Base-by-base conservation (phyloP, 2,888 invertebrate species). In the Amblyteles armatorius region DNA sequence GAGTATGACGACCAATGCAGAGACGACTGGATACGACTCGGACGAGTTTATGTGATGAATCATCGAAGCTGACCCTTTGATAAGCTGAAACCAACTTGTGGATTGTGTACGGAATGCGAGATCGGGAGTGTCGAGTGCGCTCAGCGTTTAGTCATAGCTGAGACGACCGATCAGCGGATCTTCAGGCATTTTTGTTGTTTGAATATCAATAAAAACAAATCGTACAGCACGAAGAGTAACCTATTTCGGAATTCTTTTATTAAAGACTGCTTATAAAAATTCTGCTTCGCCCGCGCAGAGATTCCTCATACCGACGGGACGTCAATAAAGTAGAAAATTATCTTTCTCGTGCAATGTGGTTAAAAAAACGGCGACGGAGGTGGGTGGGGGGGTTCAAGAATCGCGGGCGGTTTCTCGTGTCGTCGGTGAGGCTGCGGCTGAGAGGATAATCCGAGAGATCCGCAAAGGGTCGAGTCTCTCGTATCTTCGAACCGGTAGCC, bases 1-100 rank as follows among this genome's bases (percentile, higher is more conserved):
- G 92, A 98, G 97, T 92, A 98, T 98, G 98, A 96, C 95, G 76
- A 96, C 96, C 63, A 98, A 97, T 93, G 95, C 96, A 93, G 97
- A 96, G 86, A 94, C 93, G 91, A 96, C 96, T 94, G 98, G 98
- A 74, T 97, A 98, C 94, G 98, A 98, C 94, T 98, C 98, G n/a
- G 98, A 98, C 95, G 98, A 98, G 91, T 98, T 98, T 94, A 98
- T 98, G 98, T 98, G 95, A 96, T 92, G 65, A 79, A 74, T 60
- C 48, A 6, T 63, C 16, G 2, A 29, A 33, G 29, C 11, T 6
- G 60, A n/a, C 19, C 6, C 19, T 50, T 29, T 3, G 29, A 29
- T 16, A 33, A 33, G 33, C 33, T 33, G 60, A 63, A 63, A 63
- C 16, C n/a, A 29, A 63, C 60, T 33, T 29, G 60, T 29, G 13